These are phyloP conservation scores for Euborellia annulipes DNA, from an alignment of 1,140 invertebrate genomes.

Conservation along the genomic window DNA sequence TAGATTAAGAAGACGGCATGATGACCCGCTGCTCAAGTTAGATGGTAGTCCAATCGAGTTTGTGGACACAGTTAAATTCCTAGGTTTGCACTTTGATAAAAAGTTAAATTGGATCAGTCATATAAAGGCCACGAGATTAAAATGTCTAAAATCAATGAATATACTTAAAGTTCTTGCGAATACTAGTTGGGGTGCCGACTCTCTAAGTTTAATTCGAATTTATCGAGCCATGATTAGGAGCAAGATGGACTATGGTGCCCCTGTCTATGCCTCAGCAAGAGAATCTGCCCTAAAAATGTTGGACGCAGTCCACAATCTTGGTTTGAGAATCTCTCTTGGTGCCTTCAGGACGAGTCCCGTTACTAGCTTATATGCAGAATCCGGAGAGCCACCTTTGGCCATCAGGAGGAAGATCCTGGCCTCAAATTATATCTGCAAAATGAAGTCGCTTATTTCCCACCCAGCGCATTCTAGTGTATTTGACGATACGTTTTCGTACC, in stretches of 20 bases:
- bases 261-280: constrained; percentile 5
- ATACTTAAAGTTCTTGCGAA: constrained; percentile 9
- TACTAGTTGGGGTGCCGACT: constrained; percentile 2
- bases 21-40: no score
- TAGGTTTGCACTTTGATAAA: no score
- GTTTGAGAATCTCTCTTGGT: constrained; percentile 4
- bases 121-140: no score
- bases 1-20: no score
- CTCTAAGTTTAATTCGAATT: constrained; percentile 1
- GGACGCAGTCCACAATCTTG: not conserved
- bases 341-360: constrained; percentile 9
- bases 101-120: no score
- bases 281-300: not conserved
- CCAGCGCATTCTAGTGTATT: no score
- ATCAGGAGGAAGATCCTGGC: constrained; percentile 4
- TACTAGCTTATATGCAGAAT: constrained; percentile 2
- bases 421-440: no score
- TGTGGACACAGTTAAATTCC: no score
- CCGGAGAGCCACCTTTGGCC: not conserved
- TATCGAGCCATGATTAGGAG: constrained; percentile 9
- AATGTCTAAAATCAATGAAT: not conserved
- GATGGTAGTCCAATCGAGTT: no score
- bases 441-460: no score
- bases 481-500: no score
- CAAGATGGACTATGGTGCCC: constrained; percentile 6